phyloP scores from a whole-genome alignment of 2,888 invertebrate species.

The Sabatieria punctata region DNA sequence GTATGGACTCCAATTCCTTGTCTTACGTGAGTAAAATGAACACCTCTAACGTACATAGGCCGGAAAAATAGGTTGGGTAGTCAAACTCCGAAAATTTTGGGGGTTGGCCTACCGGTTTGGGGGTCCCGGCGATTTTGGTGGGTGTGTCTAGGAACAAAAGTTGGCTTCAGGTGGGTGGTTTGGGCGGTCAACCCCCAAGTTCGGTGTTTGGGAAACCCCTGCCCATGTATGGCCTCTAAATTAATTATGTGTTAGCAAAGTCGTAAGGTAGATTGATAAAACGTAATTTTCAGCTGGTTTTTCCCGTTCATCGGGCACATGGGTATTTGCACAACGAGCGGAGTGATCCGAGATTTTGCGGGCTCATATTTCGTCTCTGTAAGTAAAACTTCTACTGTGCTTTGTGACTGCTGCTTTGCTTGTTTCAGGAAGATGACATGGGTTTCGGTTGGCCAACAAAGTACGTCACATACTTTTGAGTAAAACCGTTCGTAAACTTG shows the following conservation, averaged over 20 bases:
- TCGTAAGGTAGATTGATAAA: neutral
- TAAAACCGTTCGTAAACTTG: conserved; percentile 4
- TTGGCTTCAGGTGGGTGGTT: too few species aligned
- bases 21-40: conserved; percentile 24
- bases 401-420: conserved; percentile 2
- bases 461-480: conserved; percentile 19
- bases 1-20: conserved; percentile 32
- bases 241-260: neutral
- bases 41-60: too few species aligned
- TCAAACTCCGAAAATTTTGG: too few species aligned
- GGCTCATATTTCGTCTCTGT: conserved; percentile 80
- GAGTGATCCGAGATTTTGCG: conserved; percentile 89
- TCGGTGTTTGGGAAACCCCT: too few species aligned
- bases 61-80: too few species aligned
- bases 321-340: conserved; percentile 72
- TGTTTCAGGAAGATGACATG: conserved; percentile 39
- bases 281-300: conserved; percentile 53
- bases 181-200: too few species aligned
- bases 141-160: too few species aligned
- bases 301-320: conserved; percentile 95
- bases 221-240: neutral
- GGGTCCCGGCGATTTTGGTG: too few species aligned
- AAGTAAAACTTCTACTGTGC: conserved; percentile 9
- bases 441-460: conserved; percentile 41
- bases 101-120: too few species aligned